Conservation (phyloP, 53 echinoderm and acorn worm genomes). For the Astropecten irregularis region DNA sequence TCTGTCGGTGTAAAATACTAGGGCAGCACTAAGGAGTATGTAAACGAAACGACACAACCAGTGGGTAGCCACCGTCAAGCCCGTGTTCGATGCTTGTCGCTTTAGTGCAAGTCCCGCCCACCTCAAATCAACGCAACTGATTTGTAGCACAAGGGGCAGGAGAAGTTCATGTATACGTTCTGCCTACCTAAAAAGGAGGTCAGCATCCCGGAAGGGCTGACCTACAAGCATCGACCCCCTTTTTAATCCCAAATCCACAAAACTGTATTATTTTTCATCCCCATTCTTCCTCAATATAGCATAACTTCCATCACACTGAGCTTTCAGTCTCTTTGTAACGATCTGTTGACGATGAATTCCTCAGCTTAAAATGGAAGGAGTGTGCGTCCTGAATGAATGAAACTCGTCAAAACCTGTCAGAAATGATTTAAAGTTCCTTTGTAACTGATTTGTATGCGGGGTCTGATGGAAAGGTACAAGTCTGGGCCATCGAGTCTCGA, state of each 20-base stretch:
- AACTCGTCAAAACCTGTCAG: not conserved
- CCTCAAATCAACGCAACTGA: too few species aligned
- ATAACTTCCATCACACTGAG: not conserved
- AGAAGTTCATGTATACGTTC: too few species aligned
- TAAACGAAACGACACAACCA: too few species aligned
- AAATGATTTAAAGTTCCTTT: constrained; percentile 2
- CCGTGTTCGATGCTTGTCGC: too few species aligned
- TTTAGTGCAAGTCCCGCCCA: too few species aligned
- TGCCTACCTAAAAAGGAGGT: too few species aligned
- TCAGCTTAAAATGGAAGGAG: not conserved
- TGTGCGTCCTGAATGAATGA: too few species aligned
- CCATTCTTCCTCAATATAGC: not conserved
- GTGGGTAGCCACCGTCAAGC: too few species aligned
- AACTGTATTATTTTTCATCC: not conserved
- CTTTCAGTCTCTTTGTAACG: not conserved
- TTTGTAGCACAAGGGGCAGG: too few species aligned
- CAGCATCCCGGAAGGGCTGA: too few species aligned
- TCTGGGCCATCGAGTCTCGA: not conserved
- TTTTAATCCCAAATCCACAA: not conserved
- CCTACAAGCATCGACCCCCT: not conserved
- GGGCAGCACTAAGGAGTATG: too few species aligned
- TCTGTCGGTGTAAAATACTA: too few species aligned
- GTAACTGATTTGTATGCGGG: not conserved
- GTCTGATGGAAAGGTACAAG: not conserved
- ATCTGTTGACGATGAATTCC: not conserved